phyloP scores from a whole-genome alignment of 37 sponge, comb jelly and placozoan genomes.

The Aplysina aerophoba region DNA sequence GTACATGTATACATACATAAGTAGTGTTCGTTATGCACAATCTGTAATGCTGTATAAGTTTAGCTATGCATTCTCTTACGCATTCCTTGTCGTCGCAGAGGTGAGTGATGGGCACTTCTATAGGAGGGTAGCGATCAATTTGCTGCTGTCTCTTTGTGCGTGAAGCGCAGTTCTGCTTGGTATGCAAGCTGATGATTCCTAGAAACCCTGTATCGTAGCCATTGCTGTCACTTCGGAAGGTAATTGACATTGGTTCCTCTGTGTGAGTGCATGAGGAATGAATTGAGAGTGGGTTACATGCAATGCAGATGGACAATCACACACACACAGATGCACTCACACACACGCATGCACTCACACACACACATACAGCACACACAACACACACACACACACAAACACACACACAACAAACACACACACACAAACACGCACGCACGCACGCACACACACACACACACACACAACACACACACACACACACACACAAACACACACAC shows the following conservation, averaged over 20 bases:
- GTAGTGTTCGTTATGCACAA: no score
- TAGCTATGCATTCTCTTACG: not conserved
- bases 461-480: no score
- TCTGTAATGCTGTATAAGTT: no score
- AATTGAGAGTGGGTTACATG: not conserved
- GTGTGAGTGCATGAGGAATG: not conserved
- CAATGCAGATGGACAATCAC: not conserved
- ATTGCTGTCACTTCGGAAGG: slow-evolving; percentile 3
- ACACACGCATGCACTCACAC: no score
- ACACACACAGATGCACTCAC: no score
- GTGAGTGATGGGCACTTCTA: not conserved
- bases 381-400: no score
- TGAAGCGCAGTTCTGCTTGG: not conserved
- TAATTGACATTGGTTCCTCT: not conserved
- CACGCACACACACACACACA: no score
- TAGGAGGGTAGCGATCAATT: not conserved
- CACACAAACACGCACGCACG: no score
- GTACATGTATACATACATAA: no score
- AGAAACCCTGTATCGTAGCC: not conserved
- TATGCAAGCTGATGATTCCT: not conserved
- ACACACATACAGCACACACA: no score
- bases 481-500: no score
- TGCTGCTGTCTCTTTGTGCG: not conserved
- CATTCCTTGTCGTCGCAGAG: not conserved
- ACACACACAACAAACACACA: no score